Base-by-base conservation (phyloP, 2,888 invertebrate species). In the Tetranychus piercei region DNA sequence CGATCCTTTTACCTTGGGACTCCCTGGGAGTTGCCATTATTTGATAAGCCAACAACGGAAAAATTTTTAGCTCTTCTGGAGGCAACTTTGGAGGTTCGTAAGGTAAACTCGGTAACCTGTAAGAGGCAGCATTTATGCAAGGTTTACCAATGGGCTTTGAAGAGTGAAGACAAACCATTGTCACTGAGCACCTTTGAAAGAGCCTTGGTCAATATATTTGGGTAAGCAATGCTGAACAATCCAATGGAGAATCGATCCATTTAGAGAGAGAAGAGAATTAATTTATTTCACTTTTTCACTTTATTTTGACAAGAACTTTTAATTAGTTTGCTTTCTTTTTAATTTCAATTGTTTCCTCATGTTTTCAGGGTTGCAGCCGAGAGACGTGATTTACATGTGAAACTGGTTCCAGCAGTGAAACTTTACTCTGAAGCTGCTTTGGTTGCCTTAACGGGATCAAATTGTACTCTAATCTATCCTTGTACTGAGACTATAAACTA, bases 361-460 rank as follows among this genome's bases (percentile, higher is more conserved):
- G 23, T 18, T 64, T 44, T 9, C 45, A 76, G 76, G 64, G 73
- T 76, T 44, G 76, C 72, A 20, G 76, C 73, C 23, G 76, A 76
- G 43, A 55, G 76, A 15, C 67, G 66, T 20, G 75, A 74, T 44
- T 76, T 34, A 45, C 74, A 74, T 45, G n/a, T 76, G 6, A 73
- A 76, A 66, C 34, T 75, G 34, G 67, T 75, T 23, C 76, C 73
- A n/a, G 71, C 75, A 11, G 76, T 76, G 0, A 76, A 76, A 72
- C 70, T 75, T 65, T 76, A 76, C 70, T 74, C 71, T 72, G 75
- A 76, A 69, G 73, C 75, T 11, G 76, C 76, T 9, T 69, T 73
- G 15, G 75, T 73, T 73, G 75, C 72, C 18, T n/a, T 75, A 5
- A 76, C 73, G 22, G 75, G 76, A 8, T 66, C 70, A 22, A 70